Base-by-base conservation (phyloP, 2,888 invertebrate genomes). In the Nymphalis urticae region DNA sequence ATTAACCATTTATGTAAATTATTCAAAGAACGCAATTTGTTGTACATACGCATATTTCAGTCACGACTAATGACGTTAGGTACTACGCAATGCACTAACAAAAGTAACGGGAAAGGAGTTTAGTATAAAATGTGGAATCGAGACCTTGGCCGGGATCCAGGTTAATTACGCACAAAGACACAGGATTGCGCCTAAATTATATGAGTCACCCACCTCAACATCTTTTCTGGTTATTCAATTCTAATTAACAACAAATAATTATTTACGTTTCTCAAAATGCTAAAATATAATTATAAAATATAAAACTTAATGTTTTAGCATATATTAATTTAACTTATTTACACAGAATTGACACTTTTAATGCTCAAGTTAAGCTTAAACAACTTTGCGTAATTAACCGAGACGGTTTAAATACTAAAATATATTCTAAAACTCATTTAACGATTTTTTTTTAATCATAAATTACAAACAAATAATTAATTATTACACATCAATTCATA, bases 141-240 rank as follows among this genome's bases (percentile, higher is more conserved):
- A 81, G 81, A 80, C 90, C 89, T 90, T 89, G 90, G 86, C 89
- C 90, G 82, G 82, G 73, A 87, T 89, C 84, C 85, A 87, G 84
- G 75, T 80, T 73, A 83, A 78, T 80, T 79, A 79, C 79, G 77
- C 71, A 81, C 79, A 77, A 76, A 79, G 79, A 71, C 71, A 71
- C 68, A 69, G 66, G 54, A 13, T 32, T 47, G 32, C 54, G 58
- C 48, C 61, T 60, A 54, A 32, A 36, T 54, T 56, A 48, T n/a
- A 42, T 54, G 32, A 56, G 62, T 48, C 42, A 47, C 60, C 19
- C 51, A 67, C 56, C 32, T 21, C 53, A 3, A 32, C 17, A 56
- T 56, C 17, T 9, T 56, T 56, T 32, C 27, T 53, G 53, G 50
- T 27, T 27, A 27, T 27, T 8, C 19, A 19, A 48, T 21, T 7